Evolutionary conservation across 2,113 vertebrate genomes (phyloP).

Genomic region (Halcyon senegalensis): DNA sequence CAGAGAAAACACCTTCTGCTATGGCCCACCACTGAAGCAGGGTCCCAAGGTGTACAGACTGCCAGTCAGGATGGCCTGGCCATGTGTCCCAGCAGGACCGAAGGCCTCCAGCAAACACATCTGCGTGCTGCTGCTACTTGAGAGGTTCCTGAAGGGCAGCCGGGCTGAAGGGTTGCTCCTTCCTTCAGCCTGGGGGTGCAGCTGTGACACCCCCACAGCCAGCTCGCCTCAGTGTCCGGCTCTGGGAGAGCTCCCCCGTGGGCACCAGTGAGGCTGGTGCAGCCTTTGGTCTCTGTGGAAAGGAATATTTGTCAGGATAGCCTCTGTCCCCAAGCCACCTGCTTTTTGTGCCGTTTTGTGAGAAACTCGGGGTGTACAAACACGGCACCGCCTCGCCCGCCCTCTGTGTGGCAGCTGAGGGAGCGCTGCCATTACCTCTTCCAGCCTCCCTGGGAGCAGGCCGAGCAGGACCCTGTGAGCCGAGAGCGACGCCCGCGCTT

Average conservation of each 20-base stretch:
- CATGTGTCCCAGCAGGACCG: accelerated
- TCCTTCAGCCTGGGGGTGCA: not conserved
- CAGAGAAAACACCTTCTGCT: not conserved
- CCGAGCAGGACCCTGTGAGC: not conserved
- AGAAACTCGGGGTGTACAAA: not conserved
- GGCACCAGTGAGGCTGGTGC: too few relatives aligned
- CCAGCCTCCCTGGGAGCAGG: not conserved
- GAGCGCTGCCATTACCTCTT: not conserved
- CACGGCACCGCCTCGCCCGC: not conserved
- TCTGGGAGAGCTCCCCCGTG: not conserved
- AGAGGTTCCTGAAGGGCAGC: not conserved
- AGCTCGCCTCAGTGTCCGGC: accelerated
- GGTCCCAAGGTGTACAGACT: not conserved
- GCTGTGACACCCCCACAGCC: accelerated
- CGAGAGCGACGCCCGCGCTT: not conserved
- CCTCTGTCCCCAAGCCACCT: not conserved
- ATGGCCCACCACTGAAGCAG: not conserved
- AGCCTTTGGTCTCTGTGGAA: not conserved
- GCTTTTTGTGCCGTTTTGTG: not conserved
- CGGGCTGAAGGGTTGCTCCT: not conserved
- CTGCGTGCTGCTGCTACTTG: not conserved
- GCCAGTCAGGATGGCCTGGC: accelerated
- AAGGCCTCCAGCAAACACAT: not conserved
- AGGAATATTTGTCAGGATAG: not conserved
- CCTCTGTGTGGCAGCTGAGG: not conserved